These are phyloP conservation scores for Cryptus viduatorius DNA, from an alignment of 2,888 invertebrate genomes.

Conservation along the genomic window DNA sequence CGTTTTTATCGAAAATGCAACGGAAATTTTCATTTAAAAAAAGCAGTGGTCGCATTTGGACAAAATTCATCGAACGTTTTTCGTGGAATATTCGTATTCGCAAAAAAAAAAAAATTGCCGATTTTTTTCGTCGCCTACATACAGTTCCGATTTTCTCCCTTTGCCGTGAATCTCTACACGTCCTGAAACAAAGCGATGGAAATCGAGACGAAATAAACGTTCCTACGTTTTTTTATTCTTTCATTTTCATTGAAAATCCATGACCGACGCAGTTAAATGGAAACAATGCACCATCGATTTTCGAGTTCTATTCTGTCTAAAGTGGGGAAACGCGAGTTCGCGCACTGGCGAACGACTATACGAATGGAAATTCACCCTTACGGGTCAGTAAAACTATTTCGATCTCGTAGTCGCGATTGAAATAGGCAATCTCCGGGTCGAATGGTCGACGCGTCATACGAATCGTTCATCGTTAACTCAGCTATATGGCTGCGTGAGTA, in stretches of 20 bases:
- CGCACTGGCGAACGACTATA: not conserved
- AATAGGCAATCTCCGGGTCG: conserved; percentile 42
- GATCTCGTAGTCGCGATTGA: conserved; percentile 32
- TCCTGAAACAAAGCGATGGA: not conserved
- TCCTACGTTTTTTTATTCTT: not conserved
- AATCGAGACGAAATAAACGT: conserved; percentile 28
- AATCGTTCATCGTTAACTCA: conserved; percentile 23
- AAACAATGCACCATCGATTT: conserved; percentile 62
- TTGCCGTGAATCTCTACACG: not conserved
- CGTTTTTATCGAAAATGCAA: not conserved
- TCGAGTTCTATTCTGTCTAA: conserved; percentile 37
- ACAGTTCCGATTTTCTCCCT: too few species aligned
- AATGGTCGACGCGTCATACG: conserved; percentile 1
- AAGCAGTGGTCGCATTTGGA: not conserved
- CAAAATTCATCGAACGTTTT: not conserved
- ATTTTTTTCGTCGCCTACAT: not conserved
- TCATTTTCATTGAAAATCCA: conserved; percentile 37
- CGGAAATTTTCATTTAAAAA: not conserved
- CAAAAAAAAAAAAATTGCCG: not conserved
- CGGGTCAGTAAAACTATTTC: conserved; percentile 25
- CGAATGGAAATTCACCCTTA: conserved; percentile 22
- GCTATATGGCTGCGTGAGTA: not conserved
- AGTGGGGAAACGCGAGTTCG: not conserved
- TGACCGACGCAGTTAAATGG: conserved; percentile 30
- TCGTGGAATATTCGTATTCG: not conserved